Percentiles rank a stretch among this genome's conserved stretches.
Evolutionary conservation across 2,797 vertebrate species (phyloP).

Genomic region (Ctenopoma kingsleyae): DNA sequence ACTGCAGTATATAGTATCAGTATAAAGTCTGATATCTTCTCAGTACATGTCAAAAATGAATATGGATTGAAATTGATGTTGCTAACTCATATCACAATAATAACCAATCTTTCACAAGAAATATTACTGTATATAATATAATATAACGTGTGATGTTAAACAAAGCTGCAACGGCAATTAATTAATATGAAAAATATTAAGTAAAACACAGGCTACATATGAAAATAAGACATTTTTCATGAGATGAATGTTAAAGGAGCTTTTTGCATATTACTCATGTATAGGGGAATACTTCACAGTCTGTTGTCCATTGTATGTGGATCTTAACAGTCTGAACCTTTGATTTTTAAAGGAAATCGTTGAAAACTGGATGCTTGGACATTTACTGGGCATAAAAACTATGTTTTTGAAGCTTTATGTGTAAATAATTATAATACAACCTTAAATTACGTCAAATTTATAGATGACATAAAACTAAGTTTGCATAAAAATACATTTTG

Average conservation of each 20-base stretch:
- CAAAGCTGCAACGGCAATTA: too few relatives aligned
- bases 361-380: neutral
- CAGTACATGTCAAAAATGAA: neutral
- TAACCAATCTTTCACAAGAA: neutral
- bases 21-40: neutral
- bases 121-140: too few relatives aligned
- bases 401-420: neutral
- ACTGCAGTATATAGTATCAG: too few relatives aligned
- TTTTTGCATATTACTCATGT: neutral
- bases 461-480: neutral
- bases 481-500: neutral
- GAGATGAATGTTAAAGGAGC: neutral
- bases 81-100: constrained; percentile 13
- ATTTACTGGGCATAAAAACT: neutral
- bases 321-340: neutral
- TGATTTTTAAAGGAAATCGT: constrained; percentile 3
- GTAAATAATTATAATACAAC: neutral
- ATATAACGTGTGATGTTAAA: too few relatives aligned
- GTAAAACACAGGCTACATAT: neutral
- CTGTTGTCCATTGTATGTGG: neutral
- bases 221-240: neutral
- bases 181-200: neutral
- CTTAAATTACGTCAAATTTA: neutral
- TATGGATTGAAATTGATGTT: neutral
- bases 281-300: too few relatives aligned